Evolutionary conservation across 2,888 invertebrate genomes (phyloP), one percentile per base, ranked within the genome.

Genomic region (Lucinisca nassula): DNA sequence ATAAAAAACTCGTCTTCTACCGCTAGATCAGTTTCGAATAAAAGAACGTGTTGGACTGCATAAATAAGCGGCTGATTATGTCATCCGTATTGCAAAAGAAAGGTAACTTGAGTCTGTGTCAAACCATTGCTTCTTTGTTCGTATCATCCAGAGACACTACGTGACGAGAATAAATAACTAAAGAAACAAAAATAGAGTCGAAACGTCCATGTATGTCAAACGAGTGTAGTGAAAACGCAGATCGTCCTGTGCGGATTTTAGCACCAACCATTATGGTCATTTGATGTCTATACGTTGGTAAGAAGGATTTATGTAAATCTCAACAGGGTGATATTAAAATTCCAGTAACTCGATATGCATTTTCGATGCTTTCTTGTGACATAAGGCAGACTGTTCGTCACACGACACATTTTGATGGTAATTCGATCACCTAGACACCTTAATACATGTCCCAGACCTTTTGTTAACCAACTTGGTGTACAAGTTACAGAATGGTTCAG

Each of bases 81-180:
- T 67, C 67, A 67, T 67, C 67, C 35, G 67, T 67, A 67, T 67
- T 67, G 67, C 67, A 67, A 35, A 67, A 67, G 67, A 35, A n/a
- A 67, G 35, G 67, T 67, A 67, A 67, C 67, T 35, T 21, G 67
- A 67, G 1, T 35, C 67, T 3, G 67, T 67, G 67, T 67, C 67
- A 67, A 67, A 67, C 67, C 45, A 21, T 35, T 17, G 2, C 30
- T 67, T 67, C 67, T 67, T 67, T 67, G 67, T 67, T 35, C 67
- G 35, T 67, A 14, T 67, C 35, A 35, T 67, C 32, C 21, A 35
- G 67, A 3, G 67, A 35, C 1, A 8, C 32, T 67, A 67, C 67
- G 67, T 67, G 67, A 67, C 17, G 67, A 30, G 67, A 67, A 67
- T 67, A 67, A 67, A 67, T 30, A 67, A 27, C 67, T 27, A 17